These are phyloP conservation scores for Chiloscyllium plagiosum DNA, from an alignment of 2,113 vertebrate genomes.

Conservation along the genomic window DNA sequence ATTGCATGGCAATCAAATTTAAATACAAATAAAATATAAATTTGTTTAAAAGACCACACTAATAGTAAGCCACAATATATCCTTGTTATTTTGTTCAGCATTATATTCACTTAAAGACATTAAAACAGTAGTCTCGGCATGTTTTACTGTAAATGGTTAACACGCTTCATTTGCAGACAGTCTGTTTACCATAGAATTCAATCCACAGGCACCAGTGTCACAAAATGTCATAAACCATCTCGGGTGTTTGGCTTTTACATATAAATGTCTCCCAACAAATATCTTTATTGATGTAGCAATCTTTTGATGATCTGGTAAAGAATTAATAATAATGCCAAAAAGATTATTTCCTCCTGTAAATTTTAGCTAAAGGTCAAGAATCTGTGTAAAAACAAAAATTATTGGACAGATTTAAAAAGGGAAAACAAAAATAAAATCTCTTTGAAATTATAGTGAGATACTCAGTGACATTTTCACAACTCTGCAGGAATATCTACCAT, in stretches of 20 bases:
- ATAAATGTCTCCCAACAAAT: background rate
- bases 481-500: slow-evolving; percentile 3
- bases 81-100: background rate
- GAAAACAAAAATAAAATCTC: background rate
- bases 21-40: background rate
- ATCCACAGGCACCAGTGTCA: background rate
- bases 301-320: background rate
- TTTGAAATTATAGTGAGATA: background rate
- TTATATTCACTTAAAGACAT: background rate
- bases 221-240: background rate
- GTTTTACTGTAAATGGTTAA: background rate
- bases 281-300: background rate
- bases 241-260: background rate
- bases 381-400: background rate
- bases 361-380: background rate
- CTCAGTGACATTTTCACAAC: slow-evolving; percentile 1
- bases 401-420: background rate
- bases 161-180: background rate
- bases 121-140: background rate
- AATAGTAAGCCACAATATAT: background rate
- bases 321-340: background rate
- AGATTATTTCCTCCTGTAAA: background rate
- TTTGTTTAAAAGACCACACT: background rate
- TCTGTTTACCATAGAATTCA: background rate
- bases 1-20: background rate